Evolutionary conservation across 1,140 invertebrate species (phyloP), one percentile per base, ranked within the genome.

Genomic region (Drosophila ercepeae): DNA sequence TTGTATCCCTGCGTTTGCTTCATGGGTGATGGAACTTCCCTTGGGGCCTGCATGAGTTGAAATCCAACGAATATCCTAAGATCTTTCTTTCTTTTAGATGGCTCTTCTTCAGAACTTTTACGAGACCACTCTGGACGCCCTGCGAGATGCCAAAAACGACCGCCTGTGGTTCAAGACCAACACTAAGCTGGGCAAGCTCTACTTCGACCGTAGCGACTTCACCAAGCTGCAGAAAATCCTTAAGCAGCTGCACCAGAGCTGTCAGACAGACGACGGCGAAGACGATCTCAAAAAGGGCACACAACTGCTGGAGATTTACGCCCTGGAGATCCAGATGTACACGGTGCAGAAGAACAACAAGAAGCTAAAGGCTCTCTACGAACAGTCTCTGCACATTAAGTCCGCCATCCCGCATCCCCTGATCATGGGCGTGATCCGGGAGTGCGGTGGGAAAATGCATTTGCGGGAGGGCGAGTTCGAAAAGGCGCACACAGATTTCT

Each of bases 391-490:
- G 44, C 98, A 99, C 91, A 99, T 99, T 72, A 99, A 99, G 92
- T 99, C 98, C 48, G 99, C 99, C 49, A 99, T 99, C 92, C 99
- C 99, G 32, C 99, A 99, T 95, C 99, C 99, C 1, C 92, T 99
- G 1, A 99, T 99, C 76, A 99, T 99, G 98, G 98, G 98, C 41
- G 98, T 99, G n/a, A 99, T 99, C 57, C 93, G 98, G 94, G 98
- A 99, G 93, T 99, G 98, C 93, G 99, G 99, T 19, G 99, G 99
- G 0, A 99, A 99, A 93, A 99, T 99, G 99, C 99, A 99, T 93
- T 92, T 99, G 32, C 94, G 99, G 45, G 98, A 99, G 93, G 98
- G 97, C 13, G 98, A 99, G 93, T 99, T 99, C 92, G 98, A 99
- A 91, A 98, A 99, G 92, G 98, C 99, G 4, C 98, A 99, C 91